Evolutionary conservation across 2,113 vertebrate genomes (phyloP), one percentile per base, ranked within the genome.

Genomic region (Rhea americana): DNA sequence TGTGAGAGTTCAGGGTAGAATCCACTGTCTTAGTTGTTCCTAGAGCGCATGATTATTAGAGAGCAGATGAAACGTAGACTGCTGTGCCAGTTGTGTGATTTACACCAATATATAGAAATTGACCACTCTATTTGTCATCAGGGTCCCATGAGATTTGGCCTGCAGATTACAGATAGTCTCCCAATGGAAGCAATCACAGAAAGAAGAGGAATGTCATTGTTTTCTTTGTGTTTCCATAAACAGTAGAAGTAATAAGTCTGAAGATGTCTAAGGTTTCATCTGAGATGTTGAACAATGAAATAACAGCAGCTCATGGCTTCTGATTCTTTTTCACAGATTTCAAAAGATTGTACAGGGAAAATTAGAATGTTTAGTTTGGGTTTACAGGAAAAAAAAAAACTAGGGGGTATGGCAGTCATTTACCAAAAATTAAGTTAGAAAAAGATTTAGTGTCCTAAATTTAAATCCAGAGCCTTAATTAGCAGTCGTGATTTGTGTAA

Each of bases 171-270:
- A 72, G 37, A 5, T 5, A 13, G 9, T 8, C 43, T 95, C 93
- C 92, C 93, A 82, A 4, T 59, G 85, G 90, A 87, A 68, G 48
- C 79, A 96, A 87, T 87, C 78, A 87, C 61, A 41, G 66, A n/a
- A 82, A 75, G 55, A 67, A n/a, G 22, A 91, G 39, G 7, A 48
- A 37, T 81, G 39, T 22, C 79, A 17, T 59, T 87, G 30, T 84
- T 89, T 82, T 26, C 41, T 91, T 56, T 87, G 39, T 65, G 61
- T 58, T 47, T 93, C n/a, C 51, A 63, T 28, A 21, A 22, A 67
- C 41, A 75, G 61, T 25, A 66, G 66, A 89, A 91, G 21, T 4
- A 73, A 53, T 18, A 80, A 70, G 21, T 48, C 39, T 41, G 61
- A 67, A 61, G 53, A 66, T 15, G 7, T 45, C 45, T 61, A 35